phyloP scores from a whole-genome alignment of 2,113 vertebrate genomes.

The Neotragus moschatus region DNA sequence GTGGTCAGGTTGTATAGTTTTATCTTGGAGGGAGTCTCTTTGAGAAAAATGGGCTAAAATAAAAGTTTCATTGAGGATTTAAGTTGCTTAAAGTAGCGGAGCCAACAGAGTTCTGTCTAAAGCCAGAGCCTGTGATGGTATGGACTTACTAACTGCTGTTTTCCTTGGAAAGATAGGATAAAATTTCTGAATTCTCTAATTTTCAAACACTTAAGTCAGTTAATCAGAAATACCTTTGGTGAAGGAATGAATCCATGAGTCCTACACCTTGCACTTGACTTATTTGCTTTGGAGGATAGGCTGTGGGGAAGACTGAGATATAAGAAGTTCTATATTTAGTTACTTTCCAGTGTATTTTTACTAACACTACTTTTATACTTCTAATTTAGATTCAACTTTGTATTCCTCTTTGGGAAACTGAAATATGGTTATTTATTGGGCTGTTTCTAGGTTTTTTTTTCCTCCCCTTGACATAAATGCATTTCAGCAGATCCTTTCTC shows the following conservation, averaged over 20 bases:
- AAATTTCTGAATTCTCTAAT: conserved; percentile 9
- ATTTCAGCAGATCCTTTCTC: background rate
- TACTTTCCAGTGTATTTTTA: background rate
- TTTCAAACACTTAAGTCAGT: background rate
- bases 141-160: background rate
- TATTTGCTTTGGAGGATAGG: background rate
- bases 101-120: background rate
- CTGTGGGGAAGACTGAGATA: background rate
- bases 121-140: conserved; percentile 29
- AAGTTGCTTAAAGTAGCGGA: background rate
- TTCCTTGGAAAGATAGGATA: background rate
- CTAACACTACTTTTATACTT: background rate
- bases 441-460: background rate
- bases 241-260: background rate
- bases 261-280: background rate
- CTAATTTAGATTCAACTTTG: conserved; percentile 1
- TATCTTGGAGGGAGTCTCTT: background rate
- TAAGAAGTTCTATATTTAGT: background rate
- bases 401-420: background rate
- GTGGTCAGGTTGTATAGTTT: background rate
- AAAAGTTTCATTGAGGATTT: background rate
- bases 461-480: background rate
- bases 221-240: background rate
- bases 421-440: background rate
- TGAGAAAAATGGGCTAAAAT: background rate